These are phyloP conservation scores for Heliconius ethilla DNA, from an alignment of 2,888 invertebrate genomes.

Conservation along the genomic window DNA sequence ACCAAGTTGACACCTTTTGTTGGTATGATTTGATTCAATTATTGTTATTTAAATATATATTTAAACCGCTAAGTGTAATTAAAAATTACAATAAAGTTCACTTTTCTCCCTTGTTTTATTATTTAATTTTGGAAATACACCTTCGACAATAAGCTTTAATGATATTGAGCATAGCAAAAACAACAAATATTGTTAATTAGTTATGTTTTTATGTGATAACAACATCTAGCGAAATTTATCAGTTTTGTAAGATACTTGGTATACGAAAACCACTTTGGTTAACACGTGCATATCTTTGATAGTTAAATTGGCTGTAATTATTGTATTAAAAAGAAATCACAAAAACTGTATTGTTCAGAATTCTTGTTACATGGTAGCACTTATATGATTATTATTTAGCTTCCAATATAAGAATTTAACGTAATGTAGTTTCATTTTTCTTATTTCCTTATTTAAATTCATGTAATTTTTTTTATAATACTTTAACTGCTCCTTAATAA, in stretches of 20 bases:
- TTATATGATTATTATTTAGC: conserved; percentile 9
- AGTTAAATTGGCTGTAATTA: not conserved
- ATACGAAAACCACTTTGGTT: not conserved
- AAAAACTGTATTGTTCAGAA: not conserved
- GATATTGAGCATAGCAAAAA: too few species aligned
- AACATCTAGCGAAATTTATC: too few species aligned
- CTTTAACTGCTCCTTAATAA: too few species aligned
- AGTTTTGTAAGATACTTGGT: too few species aligned
- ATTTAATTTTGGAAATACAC: not conserved
- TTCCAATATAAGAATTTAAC: conserved; percentile 21
- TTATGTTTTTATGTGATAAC: too few species aligned
- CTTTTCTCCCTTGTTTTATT: not conserved
- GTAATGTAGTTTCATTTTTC: conserved; percentile 13
- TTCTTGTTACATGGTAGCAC: not conserved
- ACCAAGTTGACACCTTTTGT: not conserved
- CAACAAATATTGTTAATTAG: too few species aligned
- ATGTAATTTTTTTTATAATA: too few species aligned
- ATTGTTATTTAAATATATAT: not conserved
- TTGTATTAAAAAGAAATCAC: not conserved
- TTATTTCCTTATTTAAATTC: not conserved
- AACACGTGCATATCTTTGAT: too few species aligned
- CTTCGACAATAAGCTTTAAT: not conserved
- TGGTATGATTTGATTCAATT: not conserved
- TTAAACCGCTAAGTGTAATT: not conserved
- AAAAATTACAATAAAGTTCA: not conserved